A percentile compares a stretch with the other conserved stretches of the same genome.
These are phyloP conservation scores for Mus minutoides DNA, from an alignment of 2,797 vertebrate genomes.

Conservation along the genomic window DNA sequence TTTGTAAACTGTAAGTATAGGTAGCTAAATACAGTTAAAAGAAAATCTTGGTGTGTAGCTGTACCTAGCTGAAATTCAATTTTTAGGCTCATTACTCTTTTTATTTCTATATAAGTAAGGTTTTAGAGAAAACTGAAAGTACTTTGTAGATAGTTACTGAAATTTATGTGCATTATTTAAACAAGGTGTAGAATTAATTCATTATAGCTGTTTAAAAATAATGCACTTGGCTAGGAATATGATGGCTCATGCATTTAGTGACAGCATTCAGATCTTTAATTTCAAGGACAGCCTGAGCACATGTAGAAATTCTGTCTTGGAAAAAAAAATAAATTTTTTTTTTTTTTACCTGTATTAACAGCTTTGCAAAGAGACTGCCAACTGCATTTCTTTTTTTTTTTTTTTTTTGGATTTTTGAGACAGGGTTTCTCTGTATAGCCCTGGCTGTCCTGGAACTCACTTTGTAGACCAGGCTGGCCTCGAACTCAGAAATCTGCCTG, in stretches of 20 bases:
- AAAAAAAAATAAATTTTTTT: neutral
- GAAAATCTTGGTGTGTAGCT: neutral
- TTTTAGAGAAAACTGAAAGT: neutral
- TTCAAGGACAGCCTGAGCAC: neutral
- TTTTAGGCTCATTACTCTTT: neutral
- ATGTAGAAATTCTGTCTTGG: neutral
- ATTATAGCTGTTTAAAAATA: neutral
- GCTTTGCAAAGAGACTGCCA: neutral
- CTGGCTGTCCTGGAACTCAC: no score
- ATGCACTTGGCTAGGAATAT: neutral
- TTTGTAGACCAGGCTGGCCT: no score
- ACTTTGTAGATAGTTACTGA: neutral
- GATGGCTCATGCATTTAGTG: neutral
- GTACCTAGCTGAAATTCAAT: neutral
- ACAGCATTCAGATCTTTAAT: neutral
- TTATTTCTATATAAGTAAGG: neutral
- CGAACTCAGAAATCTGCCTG: no score
- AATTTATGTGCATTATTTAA: neutral
- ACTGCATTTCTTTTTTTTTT: neutral
- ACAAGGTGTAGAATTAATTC: neutral
- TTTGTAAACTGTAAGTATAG: constrained; percentile 8
- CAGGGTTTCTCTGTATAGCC: no score
- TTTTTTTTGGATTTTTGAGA: no score
- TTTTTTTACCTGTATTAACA: neutral
- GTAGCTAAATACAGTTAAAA: neutral